Evolutionary conservation across 2,113 vertebrate species (phyloP).

Genomic region (Odocoileus virginianus): DNA sequence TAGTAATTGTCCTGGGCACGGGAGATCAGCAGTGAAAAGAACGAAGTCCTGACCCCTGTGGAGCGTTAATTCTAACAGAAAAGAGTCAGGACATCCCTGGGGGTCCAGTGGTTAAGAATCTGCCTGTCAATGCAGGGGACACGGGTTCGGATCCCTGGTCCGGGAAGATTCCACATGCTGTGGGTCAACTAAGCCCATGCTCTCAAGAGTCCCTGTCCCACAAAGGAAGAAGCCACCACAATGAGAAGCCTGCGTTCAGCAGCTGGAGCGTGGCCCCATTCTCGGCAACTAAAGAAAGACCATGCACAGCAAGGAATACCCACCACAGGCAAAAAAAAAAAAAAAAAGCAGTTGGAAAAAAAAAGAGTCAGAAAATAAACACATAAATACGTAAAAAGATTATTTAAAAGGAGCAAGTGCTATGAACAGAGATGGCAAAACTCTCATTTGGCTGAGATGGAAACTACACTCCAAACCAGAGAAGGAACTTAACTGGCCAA

Average conservation of each 20-base stretch:
- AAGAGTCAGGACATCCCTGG: neutral
- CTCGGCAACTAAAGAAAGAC: neutral
- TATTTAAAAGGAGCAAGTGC: neutral
- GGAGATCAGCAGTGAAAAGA: neutral
- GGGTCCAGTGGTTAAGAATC: neutral
- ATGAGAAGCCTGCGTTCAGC: neutral
- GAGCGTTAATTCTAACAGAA: neutral
- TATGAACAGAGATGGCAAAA: neutral
- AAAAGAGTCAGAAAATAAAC: neutral
- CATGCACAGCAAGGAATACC: neutral
- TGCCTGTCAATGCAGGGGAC: neutral
- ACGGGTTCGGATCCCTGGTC: neutral
- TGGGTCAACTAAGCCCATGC: neutral
- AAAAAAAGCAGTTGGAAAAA: neutral
- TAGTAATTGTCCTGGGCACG: rapidly evolving
- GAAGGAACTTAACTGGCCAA: neutral
- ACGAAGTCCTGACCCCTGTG: neutral
- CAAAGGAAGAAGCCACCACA: neutral
- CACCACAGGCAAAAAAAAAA: neutral
- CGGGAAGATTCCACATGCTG: neutral
- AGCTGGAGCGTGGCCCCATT: neutral
- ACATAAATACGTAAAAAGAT: neutral
- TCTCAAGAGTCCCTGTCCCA: neutral
- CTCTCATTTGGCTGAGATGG: neutral
- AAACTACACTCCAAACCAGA: neutral